Evolutionary conservation across 2,113 vertebrate species (phyloP).

Genomic region (Empidonax traillii): DNA sequence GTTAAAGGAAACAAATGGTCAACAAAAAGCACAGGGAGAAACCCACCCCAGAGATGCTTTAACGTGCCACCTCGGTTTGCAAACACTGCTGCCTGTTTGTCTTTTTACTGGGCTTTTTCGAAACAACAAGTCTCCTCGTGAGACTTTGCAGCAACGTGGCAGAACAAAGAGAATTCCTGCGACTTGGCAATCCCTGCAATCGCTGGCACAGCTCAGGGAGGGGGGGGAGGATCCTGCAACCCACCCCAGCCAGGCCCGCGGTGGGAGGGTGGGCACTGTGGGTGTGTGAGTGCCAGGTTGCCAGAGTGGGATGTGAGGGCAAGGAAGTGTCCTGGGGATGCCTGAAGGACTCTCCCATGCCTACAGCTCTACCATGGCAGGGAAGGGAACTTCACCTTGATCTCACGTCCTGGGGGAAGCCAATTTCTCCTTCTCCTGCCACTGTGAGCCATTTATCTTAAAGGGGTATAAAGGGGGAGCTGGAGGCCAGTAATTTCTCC

Average conservation of each 20-base stretch:
- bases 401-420: neutral
- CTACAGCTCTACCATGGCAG: neutral
- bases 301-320: neutral
- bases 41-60: neutral
- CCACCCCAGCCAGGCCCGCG: neutral
- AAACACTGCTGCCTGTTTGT: slow-evolving; percentile 14
- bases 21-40: slow-evolving; percentile 23
- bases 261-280: neutral
- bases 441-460: neutral
- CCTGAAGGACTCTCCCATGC: neutral
- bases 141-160: neutral
- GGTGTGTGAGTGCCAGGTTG: neutral
- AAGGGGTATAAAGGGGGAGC: neutral
- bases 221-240: neutral
- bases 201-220: neutral
- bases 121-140: neutral
- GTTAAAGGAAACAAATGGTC: slow-evolving; percentile 17
- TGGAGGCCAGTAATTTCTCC: neutral
- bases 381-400: neutral
- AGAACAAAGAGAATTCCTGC: slow-evolving; percentile 1
- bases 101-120: neutral
- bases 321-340: neutral
- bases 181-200: neutral
- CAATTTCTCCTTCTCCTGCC: neutral
- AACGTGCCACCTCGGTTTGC: neutral